Percentiles rank a stretch among this genome's conserved stretches.
These are phyloP conservation scores for Epistrophella euchroma DNA, from an alignment of 2,888 invertebrate genomes.

Conservation along the genomic window DNA sequence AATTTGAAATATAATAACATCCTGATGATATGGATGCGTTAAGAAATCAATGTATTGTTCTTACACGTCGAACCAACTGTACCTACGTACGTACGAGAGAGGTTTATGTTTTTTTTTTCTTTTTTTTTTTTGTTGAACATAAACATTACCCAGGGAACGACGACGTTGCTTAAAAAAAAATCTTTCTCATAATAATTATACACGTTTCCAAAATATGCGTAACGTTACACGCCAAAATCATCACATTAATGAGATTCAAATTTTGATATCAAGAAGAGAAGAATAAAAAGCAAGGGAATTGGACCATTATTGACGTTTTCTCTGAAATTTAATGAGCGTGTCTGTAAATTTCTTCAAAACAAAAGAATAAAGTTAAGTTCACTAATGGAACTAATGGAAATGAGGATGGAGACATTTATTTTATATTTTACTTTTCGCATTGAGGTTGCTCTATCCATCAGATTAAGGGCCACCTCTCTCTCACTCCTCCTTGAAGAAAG, in stretches of 20 bases:
- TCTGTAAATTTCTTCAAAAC: slow-evolving; percentile 43
- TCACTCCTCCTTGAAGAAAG: background rate
- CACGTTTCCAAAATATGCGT: slow-evolving; percentile 7
- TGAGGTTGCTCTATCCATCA: background rate
- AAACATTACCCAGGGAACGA: background rate
- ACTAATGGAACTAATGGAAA: background rate
- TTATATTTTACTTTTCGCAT: background rate
- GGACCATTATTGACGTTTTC: slow-evolving; percentile 16
- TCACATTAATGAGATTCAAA: background rate
- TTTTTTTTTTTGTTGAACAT: background rate
- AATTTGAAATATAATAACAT: slow-evolving; percentile 74
- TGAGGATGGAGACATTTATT: slow-evolving; percentile 41
- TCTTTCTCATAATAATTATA: slow-evolving; percentile 21
- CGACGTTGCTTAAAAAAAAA: background rate
- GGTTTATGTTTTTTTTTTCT: background rate
- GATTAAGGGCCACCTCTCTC: slow-evolving; percentile 18
- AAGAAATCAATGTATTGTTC: slow-evolving; percentile 69
- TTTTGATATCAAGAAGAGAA: background rate
- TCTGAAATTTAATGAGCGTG: slow-evolving; percentile 59
- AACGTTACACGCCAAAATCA: slow-evolving; percentile 9
- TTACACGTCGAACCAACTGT: slow-evolving; percentile 15
- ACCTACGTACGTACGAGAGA: background rate
- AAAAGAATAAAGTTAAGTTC: slow-evolving; percentile 43
- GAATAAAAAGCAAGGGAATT: slow-evolving; percentile 8
- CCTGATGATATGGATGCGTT: slow-evolving; percentile 58